These are phyloP conservation scores for Glandiceps talaboti DNA, from an alignment of 53 echinoderm and acorn worm species.

Conservation along the genomic window DNA sequence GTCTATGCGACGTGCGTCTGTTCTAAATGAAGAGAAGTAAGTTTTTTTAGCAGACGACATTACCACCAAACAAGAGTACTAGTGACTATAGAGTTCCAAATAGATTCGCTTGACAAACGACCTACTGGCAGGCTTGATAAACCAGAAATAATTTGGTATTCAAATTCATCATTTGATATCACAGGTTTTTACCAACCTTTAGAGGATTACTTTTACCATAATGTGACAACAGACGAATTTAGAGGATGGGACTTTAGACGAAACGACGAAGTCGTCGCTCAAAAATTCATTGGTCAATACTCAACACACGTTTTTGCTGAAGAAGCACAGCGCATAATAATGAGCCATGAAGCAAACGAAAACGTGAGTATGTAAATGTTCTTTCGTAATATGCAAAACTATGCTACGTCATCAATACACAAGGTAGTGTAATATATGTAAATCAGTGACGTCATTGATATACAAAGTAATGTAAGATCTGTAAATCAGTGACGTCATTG, in stretches of 20 bases:
- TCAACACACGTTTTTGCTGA: conserved; percentile 53
- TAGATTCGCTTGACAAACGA: conserved; percentile 20
- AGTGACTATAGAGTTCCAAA: conserved; percentile 10
- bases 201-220: neutral
- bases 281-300: conserved; percentile 23
- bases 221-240: conserved; percentile 1
- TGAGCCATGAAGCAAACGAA: conserved; percentile 41
- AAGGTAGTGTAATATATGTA: neutral
- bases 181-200: neutral
- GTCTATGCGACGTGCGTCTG: no score
- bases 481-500: no score
- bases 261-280: conserved; percentile 19
- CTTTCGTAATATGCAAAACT: no score
- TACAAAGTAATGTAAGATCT: no score
- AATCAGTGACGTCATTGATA: no score
- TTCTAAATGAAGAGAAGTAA: no score
- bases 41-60: no score
- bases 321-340: conserved; percentile 37
- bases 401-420: conserved; percentile 8
- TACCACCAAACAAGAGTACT: no score
- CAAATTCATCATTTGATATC: no score
- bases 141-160: no score
- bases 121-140: no score
- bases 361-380: no score
- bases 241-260: conserved; percentile 46